Conservation (phyloP, 2,113 vertebrate species). For the Oceanodroma tethys region DNA sequence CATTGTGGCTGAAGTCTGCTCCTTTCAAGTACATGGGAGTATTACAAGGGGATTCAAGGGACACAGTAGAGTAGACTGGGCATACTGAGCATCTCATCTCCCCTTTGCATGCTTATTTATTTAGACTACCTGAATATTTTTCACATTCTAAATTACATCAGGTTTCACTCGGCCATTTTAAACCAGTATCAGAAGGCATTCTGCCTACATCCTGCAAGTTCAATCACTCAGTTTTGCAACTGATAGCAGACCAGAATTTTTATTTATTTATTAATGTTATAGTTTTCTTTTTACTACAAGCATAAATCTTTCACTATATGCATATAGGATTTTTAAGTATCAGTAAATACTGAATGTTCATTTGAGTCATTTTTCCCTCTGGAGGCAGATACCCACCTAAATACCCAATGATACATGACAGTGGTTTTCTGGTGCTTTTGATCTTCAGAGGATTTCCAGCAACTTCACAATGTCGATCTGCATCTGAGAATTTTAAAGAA, state of each 20-base stretch:
- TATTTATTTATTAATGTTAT: not conserved
- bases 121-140: not conserved
- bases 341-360: not conserved
- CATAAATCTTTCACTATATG: not conserved
- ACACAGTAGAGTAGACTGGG: not conserved
- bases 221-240: not conserved
- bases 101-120: not conserved
- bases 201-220: not conserved
- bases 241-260: not conserved
- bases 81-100: not conserved
- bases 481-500: conserved; percentile 81
- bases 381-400: conserved; percentile 81
- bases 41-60: not conserved
- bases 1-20: not conserved
- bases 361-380: not conserved
- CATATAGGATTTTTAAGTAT: not conserved
- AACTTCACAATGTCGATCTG: conserved; percentile 88
- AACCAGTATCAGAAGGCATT: not conserved
- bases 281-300: not conserved
- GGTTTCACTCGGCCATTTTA: not conserved
- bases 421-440: conserved; percentile 87
- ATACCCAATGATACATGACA: conserved; percentile 93
- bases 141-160: not conserved
- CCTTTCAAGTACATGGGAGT: not conserved
- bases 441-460: conserved; percentile 87